A percentile compares a stretch with the other conserved stretches of the same genome.
phyloP scores from a whole-genome alignment of 2,797 vertebrate species.

The Gambusia yucatana region DNA sequence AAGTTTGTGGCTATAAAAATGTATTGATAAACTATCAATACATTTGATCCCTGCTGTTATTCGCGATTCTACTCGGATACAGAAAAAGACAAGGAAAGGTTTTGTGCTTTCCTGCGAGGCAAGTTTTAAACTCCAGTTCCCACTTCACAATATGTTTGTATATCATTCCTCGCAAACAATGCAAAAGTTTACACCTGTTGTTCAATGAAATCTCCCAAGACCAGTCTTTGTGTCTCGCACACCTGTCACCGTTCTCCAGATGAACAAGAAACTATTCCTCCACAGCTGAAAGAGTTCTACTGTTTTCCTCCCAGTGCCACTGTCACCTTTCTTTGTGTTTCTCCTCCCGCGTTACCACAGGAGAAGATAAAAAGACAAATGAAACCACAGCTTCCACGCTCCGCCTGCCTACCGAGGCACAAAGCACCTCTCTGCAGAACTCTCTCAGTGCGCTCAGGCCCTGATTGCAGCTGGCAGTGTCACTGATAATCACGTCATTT shows the following conservation, averaged over 20 bases:
- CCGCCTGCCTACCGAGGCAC: conserved; percentile 60
- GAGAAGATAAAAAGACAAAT: conserved; percentile 67
- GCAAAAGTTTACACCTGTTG: conserved; percentile 37
- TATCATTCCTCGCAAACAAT: conserved; percentile 27
- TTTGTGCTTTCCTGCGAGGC: conserved; percentile 51
- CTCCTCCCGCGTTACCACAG: conserved; percentile 37
- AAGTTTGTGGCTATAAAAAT: background rate
- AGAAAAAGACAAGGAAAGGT: conserved; percentile 30
- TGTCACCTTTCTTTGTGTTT: conserved; percentile 38
- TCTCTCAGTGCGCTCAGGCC: conserved; percentile 57
- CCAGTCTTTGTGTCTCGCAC: conserved; percentile 23
- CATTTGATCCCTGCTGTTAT: conserved; percentile 24
- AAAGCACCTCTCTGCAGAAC: conserved; percentile 71
- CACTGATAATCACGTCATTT: conserved; percentile 81
- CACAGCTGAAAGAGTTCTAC: conserved; percentile 30
- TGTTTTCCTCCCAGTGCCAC: conserved; percentile 36
- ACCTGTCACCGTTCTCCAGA: conserved; percentile 20
- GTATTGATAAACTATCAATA: conserved; percentile 1
- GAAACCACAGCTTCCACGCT: conserved; percentile 47
- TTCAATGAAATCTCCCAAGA: conserved; percentile 39
- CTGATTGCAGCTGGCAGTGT: conserved; percentile 81
- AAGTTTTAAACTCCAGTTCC: conserved; percentile 52
- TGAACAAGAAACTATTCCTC: conserved; percentile 47
- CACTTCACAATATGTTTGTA: conserved; percentile 39
- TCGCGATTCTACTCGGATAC: conserved; percentile 31